Percentiles rank a stretch among this genome's conserved stretches.
Evolutionary conservation across 2,113 vertebrate species (phyloP).

Genomic region (Dissostichus mawsoni): DNA sequence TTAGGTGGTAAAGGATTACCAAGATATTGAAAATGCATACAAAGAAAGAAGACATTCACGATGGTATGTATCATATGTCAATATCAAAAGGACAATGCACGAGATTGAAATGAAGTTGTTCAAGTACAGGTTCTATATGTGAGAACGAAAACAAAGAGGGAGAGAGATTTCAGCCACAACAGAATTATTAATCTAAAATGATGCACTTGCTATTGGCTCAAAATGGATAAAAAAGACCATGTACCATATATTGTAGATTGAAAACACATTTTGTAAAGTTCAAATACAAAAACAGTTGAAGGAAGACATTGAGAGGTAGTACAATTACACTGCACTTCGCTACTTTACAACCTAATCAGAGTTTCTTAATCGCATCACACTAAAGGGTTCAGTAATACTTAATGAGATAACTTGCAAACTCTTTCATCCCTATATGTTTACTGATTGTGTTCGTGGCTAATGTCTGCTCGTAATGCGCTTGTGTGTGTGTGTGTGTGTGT

Average conservation of each 20-base stretch:
- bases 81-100: neutral
- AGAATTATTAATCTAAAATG: neutral
- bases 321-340: conserved; percentile 37
- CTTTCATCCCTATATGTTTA: conserved; percentile 64
- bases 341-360: conserved; percentile 63
- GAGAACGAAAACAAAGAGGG: neutral
- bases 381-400: conserved; percentile 66
- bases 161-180: neutral
- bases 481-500: conserved; percentile 42
- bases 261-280: neutral
- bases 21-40: neutral
- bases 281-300: conserved; percentile 42
- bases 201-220: neutral
- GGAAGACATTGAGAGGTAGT: conserved; percentile 28
- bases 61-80: neutral
- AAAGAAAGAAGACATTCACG: neutral
- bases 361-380: conserved; percentile 66
- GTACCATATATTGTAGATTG: neutral
- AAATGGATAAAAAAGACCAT: conserved; percentile 2
- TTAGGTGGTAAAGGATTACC: neutral
- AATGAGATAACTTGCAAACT: conserved; percentile 72
- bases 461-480: conserved; percentile 28
- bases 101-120: neutral
- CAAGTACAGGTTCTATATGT: neutral
- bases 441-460: conserved; percentile 45